Evolutionary conservation across 2,888 invertebrate genomes (phyloP).

Genomic region (Eupithecia tripunctaria): DNA sequence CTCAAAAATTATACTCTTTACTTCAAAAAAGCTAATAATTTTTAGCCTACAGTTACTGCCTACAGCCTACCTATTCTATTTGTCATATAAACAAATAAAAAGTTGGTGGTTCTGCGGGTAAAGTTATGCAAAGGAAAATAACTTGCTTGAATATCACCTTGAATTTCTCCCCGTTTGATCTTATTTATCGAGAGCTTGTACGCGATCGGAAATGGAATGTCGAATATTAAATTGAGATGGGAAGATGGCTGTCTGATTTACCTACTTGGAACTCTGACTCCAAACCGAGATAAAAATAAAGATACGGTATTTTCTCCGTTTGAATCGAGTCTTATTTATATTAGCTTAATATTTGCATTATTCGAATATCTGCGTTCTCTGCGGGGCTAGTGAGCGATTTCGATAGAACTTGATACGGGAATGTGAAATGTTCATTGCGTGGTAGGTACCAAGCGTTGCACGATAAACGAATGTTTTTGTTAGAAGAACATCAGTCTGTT

Average conservation of each 20-base stretch:
- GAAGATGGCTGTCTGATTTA: conserved; percentile 27
- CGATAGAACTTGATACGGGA: not conserved
- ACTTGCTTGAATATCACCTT: conserved; percentile 29
- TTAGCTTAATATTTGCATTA: not conserved
- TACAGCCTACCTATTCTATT: too few relatives aligned
- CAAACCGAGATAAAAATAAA: not conserved
- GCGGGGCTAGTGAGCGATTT: not conserved
- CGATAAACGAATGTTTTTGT: not conserved
- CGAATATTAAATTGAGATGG: conserved; percentile 35
- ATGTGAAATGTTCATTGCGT: not conserved
- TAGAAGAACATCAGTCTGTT: too few relatives aligned
- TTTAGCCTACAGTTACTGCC: too few relatives aligned
- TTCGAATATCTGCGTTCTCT: not conserved
- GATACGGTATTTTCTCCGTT: not conserved
- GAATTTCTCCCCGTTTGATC: conserved; percentile 47
- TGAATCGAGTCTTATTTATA: not conserved
- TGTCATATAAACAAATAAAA: too few relatives aligned
- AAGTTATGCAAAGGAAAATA: conserved; percentile 18
- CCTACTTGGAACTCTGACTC: conserved; percentile 18
- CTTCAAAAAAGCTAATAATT: too few relatives aligned
- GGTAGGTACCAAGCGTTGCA: not conserved
- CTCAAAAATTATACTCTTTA: too few relatives aligned
- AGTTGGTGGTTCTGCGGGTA: too few relatives aligned
- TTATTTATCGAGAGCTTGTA: conserved; percentile 39
- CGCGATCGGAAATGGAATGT: conserved; percentile 35